Percentiles rank a stretch among this genome's conserved stretches.
Conservation (phyloP, 2,113 vertebrate species). For the Emydura subglobosa region DNA sequence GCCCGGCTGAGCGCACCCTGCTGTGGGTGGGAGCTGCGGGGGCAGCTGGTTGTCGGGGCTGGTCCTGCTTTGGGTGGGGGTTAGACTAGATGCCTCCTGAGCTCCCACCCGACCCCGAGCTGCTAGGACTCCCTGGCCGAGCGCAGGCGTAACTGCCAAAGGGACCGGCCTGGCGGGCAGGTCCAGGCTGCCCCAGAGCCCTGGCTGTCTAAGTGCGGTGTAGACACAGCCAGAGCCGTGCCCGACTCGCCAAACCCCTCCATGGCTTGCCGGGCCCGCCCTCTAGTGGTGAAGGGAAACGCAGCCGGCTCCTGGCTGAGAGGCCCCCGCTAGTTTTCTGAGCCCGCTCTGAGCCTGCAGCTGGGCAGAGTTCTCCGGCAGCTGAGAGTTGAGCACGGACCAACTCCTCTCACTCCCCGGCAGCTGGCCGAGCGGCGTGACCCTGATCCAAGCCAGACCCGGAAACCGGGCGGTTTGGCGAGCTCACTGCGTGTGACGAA, state of each 20-base stretch:
- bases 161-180: no score
- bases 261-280: not conserved
- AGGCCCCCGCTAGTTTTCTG: not conserved
- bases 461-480: not conserved
- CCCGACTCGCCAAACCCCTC: not conserved
- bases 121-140: no score
- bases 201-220: no score
- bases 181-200: no score
- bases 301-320: fast-evolving
- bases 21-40: no score
- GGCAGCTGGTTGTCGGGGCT: no score
- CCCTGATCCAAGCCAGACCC: not conserved
- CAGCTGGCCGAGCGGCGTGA: not conserved
- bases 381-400: fast-evolving
- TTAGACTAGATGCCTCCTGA: no score
- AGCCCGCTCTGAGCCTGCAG: fast-evolving
- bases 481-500: no score
- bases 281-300: not conserved
- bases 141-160: no score
- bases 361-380: fast-evolving
- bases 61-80: no score
- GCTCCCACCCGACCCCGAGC: no score
- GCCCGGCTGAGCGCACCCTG: no score
- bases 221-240: not conserved
- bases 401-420: fast-evolving